phyloP scores from a whole-genome alignment of 1,140 invertebrate species.

The Drosophila willistoni region DNA sequence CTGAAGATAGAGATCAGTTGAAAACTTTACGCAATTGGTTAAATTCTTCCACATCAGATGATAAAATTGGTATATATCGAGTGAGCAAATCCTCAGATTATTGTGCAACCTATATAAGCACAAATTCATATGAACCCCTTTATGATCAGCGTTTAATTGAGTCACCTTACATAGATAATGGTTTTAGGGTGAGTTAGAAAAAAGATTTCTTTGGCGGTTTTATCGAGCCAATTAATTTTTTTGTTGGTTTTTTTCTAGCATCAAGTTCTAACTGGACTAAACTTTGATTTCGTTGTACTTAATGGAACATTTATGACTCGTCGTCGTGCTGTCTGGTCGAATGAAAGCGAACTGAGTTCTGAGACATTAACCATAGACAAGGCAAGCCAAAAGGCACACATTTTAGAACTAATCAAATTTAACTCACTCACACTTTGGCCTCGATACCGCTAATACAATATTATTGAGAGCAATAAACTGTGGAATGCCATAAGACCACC shows the following conservation, averaged over 20 bases:
- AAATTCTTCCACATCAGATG: neutral
- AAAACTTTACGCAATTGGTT: slow-evolving; percentile 15
- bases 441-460: slow-evolving; percentile 29
- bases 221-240: neutral
- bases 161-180: neutral
- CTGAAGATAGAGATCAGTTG: neutral
- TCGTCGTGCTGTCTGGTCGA: neutral
- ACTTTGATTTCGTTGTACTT: slow-evolving; percentile 40
- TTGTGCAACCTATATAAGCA: slow-evolving; percentile 35
- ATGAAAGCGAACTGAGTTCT: neutral
- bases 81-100: neutral
- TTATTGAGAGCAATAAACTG: slow-evolving; percentile 21
- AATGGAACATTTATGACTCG: slow-evolving; percentile 37
- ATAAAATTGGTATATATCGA: neutral
- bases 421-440: slow-evolving; percentile 27
- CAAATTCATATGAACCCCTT: slow-evolving; percentile 36
- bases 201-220: no score
- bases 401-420: slow-evolving; percentile 40
- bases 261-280: slow-evolving; percentile 26
- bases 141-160: slow-evolving; percentile 34
- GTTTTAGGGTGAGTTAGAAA: slow-evolving; percentile 10
- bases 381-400: neutral
- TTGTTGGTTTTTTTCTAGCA: slow-evolving; percentile 17
- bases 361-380: neutral
- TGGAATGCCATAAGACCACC: neutral